phyloP scores from a whole-genome alignment of 2,797 vertebrate genomes.

The Acanthis flammea region DNA sequence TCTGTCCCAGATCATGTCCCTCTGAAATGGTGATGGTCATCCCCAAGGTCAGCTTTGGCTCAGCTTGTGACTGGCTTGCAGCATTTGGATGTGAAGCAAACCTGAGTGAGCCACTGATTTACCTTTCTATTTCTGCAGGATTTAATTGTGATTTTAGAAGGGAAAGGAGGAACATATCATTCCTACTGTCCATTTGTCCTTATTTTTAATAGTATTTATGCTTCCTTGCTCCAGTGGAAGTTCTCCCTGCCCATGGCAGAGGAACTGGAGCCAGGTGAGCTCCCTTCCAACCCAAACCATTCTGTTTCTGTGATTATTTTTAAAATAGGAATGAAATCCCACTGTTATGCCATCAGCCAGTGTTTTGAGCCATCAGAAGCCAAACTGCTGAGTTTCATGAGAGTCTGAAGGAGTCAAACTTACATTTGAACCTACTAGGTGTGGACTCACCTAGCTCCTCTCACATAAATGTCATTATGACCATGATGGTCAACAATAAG shows the following conservation, averaged over 20 bases:
- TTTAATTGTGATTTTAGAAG: background rate
- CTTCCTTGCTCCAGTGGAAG: background rate
- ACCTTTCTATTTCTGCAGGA: background rate
- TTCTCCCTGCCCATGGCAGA: background rate
- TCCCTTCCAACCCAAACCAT: background rate
- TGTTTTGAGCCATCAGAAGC: background rate
- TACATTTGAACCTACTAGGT: background rate
- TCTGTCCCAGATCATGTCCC: background rate
- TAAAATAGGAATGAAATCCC: background rate
- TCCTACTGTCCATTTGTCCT: background rate
- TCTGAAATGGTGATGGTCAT: background rate
- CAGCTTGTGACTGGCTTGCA: background rate
- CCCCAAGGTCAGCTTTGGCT: background rate
- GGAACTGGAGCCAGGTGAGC: background rate
- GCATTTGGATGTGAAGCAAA: background rate
- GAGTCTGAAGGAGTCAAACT: background rate
- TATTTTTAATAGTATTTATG: background rate
- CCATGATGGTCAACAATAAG: background rate
- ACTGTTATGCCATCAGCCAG: background rate
- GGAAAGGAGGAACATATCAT: background rate
- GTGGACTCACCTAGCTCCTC: background rate
- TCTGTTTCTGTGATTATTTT: background rate
- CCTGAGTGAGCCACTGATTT: background rate
- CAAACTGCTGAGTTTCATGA: background rate
- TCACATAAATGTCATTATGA: background rate